Base-by-base conservation (phyloP, 2,888 invertebrate genomes). In the Athrips mouffetella region DNA sequence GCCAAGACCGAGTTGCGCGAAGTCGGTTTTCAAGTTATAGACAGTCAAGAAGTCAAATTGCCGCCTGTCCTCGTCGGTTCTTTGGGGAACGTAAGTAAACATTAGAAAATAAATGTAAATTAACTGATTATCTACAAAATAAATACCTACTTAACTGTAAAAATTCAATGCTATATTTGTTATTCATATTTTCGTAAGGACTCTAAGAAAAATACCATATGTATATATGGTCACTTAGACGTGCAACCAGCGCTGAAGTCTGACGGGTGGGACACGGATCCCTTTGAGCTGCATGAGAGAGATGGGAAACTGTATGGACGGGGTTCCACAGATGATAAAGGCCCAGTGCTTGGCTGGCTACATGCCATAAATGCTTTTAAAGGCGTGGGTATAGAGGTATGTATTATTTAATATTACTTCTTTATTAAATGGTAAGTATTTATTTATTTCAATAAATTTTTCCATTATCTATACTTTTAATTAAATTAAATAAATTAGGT, bases 161-260 rank as follows among this genome's bases (percentile, higher is more conserved):
- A n/a, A 13, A 1, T 3, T 10, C n/a, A 11, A 31, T 11, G 6
- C 2, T 11, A 13, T 10, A 31, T 31, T 31, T 10, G 13, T 10
- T n/a, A 13, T 31, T 31, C n/a, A 5, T 52, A 20, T 42, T 18
- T 50, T 52, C 57, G 52, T 44, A 47, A 89, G 89, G 96, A 98
- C 72, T 87, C 92, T 0, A 90, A 91, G 31, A 99, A 98, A 86
- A 97, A 96, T 72, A 99, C 98, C 4, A 92, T 99, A 35, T 92
- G 96, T 50, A 90, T 99, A 49, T 99, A 99, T 79, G 99, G 99
- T 0, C 99, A 99, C 85, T 91, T 99, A 69, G 99, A 99, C 89
- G 99, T 99, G 0, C 99, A 99, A 76, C 99, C 99, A 7, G 99
- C 99, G 0, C 77, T 93, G 23, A 93, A 92, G 72, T 94, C 94